Conservation (phyloP, 2,797 vertebrate species). For the Darevskia nairensis region DNA sequence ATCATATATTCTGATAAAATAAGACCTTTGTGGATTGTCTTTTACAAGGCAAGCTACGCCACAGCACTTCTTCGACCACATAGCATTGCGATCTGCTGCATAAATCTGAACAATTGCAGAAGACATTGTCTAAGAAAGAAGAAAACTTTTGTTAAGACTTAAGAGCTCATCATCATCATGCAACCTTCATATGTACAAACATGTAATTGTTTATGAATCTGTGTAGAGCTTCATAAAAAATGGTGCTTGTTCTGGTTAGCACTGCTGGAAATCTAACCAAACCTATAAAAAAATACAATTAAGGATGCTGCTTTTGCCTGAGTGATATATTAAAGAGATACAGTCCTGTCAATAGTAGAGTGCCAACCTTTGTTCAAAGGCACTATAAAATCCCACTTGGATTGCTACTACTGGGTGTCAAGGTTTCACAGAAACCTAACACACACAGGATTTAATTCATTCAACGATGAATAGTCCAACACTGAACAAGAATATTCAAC, state of each 20-base stretch:
- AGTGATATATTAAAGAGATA: background rate
- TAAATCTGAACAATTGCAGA: conserved; percentile 97
- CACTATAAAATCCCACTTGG: background rate
- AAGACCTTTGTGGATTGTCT: conserved; percentile 98
- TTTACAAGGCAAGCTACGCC: conserved; percentile 97
- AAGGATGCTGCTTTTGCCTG: background rate
- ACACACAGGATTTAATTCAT: background rate
- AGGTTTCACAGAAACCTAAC: background rate
- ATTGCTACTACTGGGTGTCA: background rate
- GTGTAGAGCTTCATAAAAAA: background rate
- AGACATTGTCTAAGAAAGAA: conserved; percentile 85
- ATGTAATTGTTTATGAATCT: background rate
- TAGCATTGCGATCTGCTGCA: conserved; percentile 85
- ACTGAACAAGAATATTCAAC: background rate
- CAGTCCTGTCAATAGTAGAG: background rate
- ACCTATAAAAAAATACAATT: background rate
- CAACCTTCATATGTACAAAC: background rate
- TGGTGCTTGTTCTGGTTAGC: background rate
- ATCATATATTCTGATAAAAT: conserved; percentile 97
- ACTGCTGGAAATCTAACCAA: background rate
- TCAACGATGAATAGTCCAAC: background rate
- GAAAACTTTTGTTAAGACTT: conserved; percentile 36
- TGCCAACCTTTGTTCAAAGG: background rate
- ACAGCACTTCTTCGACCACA: conserved; percentile 95
- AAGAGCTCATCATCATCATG: background rate